A percentile compares a stretch with the other conserved stretches of the same genome.
phyloP scores from a whole-genome alignment of 2,888 invertebrate genomes.

The Macrostomum cliftonense region DNA sequence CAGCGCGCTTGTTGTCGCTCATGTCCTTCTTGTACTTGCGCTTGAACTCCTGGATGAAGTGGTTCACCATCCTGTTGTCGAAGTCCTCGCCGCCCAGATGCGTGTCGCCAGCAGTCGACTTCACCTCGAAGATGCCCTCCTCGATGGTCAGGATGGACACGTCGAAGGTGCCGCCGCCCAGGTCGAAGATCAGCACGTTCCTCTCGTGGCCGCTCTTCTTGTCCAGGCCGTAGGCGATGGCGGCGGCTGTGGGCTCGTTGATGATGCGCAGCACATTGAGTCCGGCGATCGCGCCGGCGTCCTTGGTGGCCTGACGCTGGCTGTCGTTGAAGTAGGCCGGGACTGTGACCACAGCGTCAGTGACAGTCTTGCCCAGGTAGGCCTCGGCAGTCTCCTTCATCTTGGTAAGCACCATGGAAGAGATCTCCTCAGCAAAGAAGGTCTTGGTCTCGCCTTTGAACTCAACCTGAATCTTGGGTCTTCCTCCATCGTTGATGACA shows the following conservation, averaged over 20 bases:
- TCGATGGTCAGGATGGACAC: slow-evolving; percentile 83
- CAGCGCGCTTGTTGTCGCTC: slow-evolving; percentile 19
- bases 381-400: slow-evolving; percentile 53
- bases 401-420: slow-evolving; percentile 74
- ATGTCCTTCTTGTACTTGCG: slow-evolving; percentile 38
- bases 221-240: slow-evolving; percentile 43
- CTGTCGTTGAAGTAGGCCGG: slow-evolving; percentile 38
- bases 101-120: slow-evolving; percentile 86
- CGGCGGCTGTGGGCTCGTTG: slow-evolving; percentile 54
- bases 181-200: slow-evolving; percentile 47
- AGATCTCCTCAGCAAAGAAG: slow-evolving; percentile 75
- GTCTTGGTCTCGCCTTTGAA: slow-evolving; percentile 67
- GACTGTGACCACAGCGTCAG: slow-evolving; percentile 36
- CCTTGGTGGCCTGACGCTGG: slow-evolving; percentile 51
- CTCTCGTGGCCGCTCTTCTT: slow-evolving; percentile 41
- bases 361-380: slow-evolving; percentile 46
- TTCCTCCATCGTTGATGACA: slow-evolving; percentile 17
- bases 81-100: slow-evolving; percentile 70
- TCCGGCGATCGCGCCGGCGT: slow-evolving; percentile 62
- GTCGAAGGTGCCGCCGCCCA: slow-evolving; percentile 77
- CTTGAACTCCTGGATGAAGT: slow-evolving; percentile 36
- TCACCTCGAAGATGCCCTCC: slow-evolving; percentile 78
- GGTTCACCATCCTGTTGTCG: slow-evolving; percentile 37
- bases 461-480: slow-evolving; percentile 37
- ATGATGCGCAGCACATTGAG: slow-evolving; percentile 64